Evolutionary conservation across 2,888 invertebrate genomes (phyloP), one percentile per base, ranked within the genome.

Genomic region (Micropterix aruncella): DNA sequence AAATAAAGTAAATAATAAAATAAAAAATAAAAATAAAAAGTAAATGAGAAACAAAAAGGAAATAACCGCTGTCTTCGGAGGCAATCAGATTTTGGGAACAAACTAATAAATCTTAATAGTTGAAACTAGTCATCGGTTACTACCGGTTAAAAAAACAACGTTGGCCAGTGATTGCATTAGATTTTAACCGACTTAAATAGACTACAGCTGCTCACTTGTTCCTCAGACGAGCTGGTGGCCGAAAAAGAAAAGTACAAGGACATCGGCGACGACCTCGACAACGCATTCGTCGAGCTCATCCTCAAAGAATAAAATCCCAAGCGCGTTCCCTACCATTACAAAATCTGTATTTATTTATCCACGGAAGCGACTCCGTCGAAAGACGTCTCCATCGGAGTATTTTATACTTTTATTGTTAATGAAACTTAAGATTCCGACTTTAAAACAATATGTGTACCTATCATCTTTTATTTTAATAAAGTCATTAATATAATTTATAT

Each of bases 191-290:
- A n/a, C n/a, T n/a, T n/a, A n/a, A n/a, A n/a, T n/a, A n/a, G n/a
- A n/a, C n/a, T n/a, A n/a, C n/a, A n/a, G n/a, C n/a, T n/a, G n/a
- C n/a, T n/a, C n/a, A n/a, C n/a, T n/a, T n/a, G n/a, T 57, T 63
- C 57, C 56, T 55, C 80, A 92, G 92, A 92, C 82, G 91, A 92
- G 68, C 83, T 92, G 66, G 89, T 92, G 62, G 83, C 87, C 69
- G 91, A 91, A 73, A 99, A 97, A 82, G 96, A 97, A 78, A 93
- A 94, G 70, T 97, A 95, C 93, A 97, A 96, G 83, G 87, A 90
- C 75, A 96, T 99, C 78, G 95, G 95, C 79, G 97, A 97, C 82
- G 97, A 97, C 73, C 80, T 99, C 80, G 97, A 99, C 75, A 89
- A 90, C 66, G 97, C 97, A 64, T 96, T 97, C 79, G 92, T 94